Evolutionary conservation across 2,888 invertebrate genomes (phyloP).

Genomic region (Melanostoma scalare): DNA sequence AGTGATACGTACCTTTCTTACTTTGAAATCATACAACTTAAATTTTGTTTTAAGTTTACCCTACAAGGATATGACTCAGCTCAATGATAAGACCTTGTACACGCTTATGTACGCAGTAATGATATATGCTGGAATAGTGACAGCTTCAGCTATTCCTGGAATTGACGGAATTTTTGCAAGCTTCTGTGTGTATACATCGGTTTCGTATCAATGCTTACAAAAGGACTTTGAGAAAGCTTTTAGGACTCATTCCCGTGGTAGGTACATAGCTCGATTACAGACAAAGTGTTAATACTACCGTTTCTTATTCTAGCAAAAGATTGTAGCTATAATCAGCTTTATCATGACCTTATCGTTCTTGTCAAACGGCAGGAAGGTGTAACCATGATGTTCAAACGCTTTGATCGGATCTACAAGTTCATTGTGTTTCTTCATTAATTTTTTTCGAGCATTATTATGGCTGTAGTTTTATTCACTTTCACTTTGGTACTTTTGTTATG

Average conservation of each 20-base stretch:
- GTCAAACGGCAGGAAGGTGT: too few relatives aligned
- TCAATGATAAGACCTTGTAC: not conserved
- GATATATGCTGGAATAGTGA: not conserved
- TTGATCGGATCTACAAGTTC: too few relatives aligned
- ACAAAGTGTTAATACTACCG: too few relatives aligned
- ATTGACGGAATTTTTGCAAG: slow-evolving; percentile 4
- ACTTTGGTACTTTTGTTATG: too few relatives aligned
- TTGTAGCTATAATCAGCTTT: too few relatives aligned
- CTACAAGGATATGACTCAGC: slow-evolving; percentile 3
- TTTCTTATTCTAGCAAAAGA: too few relatives aligned
- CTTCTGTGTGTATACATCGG: slow-evolving; percentile 23
- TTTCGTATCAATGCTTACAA: slow-evolving; percentile 7
- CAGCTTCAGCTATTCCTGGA: not conserved
- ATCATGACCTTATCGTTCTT: too few relatives aligned
- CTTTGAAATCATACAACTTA: not conserved
- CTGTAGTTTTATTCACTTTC: too few relatives aligned
- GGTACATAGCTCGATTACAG: too few relatives aligned
- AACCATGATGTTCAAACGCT: too few relatives aligned
- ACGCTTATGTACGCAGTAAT: not conserved
- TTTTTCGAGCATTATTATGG: too few relatives aligned
- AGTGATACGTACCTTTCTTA: not conserved
- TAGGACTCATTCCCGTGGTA: not conserved
- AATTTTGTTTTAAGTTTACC: not conserved
- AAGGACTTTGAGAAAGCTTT: slow-evolving; percentile 1
- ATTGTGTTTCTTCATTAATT: too few relatives aligned